phyloP scores from a whole-genome alignment of 2,797 vertebrate species.

The Ataeniobius toweri region DNA sequence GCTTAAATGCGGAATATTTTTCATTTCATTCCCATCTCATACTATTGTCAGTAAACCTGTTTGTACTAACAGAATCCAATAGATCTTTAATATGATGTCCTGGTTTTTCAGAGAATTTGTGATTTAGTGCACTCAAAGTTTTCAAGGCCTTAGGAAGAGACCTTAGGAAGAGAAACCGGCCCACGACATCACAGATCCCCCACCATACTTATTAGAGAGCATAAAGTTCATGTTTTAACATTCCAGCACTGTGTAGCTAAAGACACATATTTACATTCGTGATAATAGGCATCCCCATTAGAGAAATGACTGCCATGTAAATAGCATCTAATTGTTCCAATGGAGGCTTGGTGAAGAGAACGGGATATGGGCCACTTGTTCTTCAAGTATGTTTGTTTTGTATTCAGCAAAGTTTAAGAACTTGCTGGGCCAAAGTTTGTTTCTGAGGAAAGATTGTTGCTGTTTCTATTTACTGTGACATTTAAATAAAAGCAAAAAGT shows the following conservation, averaged over 20 bases:
- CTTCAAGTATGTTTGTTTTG: neutral
- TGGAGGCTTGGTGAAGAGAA: neutral
- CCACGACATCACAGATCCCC: neutral
- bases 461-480: neutral
- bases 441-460: neutral
- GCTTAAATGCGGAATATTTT: neutral
- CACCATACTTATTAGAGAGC: neutral
- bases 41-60: neutral
- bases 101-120: neutral
- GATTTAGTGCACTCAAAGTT: neutral
- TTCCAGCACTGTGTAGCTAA: neutral
- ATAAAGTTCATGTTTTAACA: neutral
- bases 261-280: neutral
- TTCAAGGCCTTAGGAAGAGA: neutral
- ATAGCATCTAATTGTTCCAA: neutral
- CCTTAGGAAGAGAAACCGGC: neutral
- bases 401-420: neutral
- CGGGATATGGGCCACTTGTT: neutral
- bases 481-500: neutral
- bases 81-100: too few relatives aligned
- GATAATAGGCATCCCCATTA: neutral
- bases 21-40: neutral
- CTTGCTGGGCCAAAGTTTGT: neutral
- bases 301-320: neutral
- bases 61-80: too few relatives aligned